Conservation (phyloP, 1,140 invertebrate species). For the Caenorhabditis inopinata region DNA sequence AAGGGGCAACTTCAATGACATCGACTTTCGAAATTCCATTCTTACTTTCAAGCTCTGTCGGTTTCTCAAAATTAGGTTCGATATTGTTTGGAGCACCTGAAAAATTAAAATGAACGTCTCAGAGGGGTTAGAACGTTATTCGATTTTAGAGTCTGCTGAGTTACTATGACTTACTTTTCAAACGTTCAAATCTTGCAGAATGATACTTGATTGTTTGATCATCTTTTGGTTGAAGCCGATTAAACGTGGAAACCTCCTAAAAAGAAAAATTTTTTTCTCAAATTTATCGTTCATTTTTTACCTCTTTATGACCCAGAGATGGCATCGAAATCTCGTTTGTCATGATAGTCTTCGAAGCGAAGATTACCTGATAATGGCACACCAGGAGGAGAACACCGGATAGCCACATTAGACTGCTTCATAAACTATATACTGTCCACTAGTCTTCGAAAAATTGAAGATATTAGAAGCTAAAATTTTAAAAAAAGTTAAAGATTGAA, state of each 20-base stretch:
- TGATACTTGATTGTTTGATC: neutral
- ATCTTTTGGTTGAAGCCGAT: neutral
- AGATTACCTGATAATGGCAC: conserved; percentile 22
- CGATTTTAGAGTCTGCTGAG: no score
- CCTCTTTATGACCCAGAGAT: conserved; percentile 28
- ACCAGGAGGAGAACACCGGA: conserved; percentile 27
- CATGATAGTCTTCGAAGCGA: conserved; percentile 11
- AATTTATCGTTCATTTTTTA: neutral
- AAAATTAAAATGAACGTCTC: no score
- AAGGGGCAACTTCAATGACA: neutral
- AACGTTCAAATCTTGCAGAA: neutral
- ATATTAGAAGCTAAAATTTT: neutral
- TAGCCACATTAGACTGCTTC: conserved; percentile 16
- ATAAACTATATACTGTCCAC: neutral
- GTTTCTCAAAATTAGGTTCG: neutral
- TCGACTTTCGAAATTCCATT: neutral
- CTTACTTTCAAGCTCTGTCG: neutral
- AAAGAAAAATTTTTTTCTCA: conserved; percentile 5
- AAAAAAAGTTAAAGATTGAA: neutral
- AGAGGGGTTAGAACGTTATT: no score
- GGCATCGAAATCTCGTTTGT: conserved; percentile 30
- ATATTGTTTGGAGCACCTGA: neutral
- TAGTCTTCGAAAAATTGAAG: neutral
- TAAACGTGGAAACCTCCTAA: neutral
- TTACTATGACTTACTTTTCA: neutral